Evolutionary conservation across 2,113 vertebrate species (phyloP).

Genomic region (Ammospiza nelsoni): DNA sequence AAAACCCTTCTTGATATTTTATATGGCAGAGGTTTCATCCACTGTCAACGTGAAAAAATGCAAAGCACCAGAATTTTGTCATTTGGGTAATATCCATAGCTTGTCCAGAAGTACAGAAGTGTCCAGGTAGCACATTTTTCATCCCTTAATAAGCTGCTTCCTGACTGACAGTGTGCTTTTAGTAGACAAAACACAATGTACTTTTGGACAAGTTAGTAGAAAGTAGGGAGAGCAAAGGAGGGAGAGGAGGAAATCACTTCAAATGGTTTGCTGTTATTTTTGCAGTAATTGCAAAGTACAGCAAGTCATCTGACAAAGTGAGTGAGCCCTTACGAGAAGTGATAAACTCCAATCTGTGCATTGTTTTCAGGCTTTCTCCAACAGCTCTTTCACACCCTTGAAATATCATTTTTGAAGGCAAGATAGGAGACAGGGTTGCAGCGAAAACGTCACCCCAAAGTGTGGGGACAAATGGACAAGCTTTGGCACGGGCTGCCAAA

Average conservation of each 20-base stretch:
- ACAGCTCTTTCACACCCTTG: slow-evolving; percentile 61
- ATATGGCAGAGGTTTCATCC: neutral
- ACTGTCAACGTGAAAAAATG: neutral
- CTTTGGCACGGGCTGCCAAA: slow-evolving; percentile 33
- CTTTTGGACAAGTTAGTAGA: neutral
- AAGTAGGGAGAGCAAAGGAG: neutral
- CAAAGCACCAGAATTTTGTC: neutral
- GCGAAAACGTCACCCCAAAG: slow-evolving; percentile 47
- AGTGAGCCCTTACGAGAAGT: slow-evolving; percentile 5
- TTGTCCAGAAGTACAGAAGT: neutral
- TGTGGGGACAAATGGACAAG: slow-evolving; percentile 58
- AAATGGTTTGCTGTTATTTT: slow-evolving; percentile 66
- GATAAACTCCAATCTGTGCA: slow-evolving; percentile 21
- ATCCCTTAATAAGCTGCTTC: neutral
- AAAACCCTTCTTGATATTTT: neutral
- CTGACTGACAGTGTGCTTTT: neutral
- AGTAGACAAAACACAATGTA: neutral
- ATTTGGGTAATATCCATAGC: neutral
- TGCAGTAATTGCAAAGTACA: slow-evolving; percentile 56
- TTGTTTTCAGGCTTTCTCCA: slow-evolving; percentile 63
- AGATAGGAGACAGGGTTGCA: slow-evolving; percentile 44
- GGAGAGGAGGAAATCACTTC: slow-evolving; percentile 16
- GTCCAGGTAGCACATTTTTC: neutral
- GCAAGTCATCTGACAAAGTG: slow-evolving; percentile 62
- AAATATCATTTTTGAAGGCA: slow-evolving; percentile 63